Conservation (phyloP, 1,140 invertebrate species). For the Artemia franciscana region DNA sequence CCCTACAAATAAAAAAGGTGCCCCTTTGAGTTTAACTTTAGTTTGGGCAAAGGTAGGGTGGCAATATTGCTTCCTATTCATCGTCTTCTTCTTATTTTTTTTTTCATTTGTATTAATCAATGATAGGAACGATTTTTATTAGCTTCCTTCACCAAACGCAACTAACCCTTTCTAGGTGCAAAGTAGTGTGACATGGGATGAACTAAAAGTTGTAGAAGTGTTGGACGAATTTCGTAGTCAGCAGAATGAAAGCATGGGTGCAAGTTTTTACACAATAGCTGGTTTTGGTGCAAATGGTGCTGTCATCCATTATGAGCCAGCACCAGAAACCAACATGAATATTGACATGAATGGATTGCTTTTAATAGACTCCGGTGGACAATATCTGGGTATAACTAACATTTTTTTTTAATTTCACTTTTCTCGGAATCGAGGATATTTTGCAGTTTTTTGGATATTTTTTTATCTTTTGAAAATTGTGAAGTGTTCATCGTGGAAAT, state of each 20-base stretch:
- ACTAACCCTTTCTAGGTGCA: slow-evolving; percentile 12
- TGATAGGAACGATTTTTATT: neutral
- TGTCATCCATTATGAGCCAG: slow-evolving; percentile 68
- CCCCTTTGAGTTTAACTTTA: too few relatives aligned
- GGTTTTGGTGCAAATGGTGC: slow-evolving; percentile 70
- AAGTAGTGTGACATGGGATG: slow-evolving; percentile 27
- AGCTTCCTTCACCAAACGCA: neutral
- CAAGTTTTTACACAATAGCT: slow-evolving; percentile 68
- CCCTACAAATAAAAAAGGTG: too few relatives aligned
- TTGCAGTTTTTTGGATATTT: too few relatives aligned
- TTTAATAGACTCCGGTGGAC: slow-evolving; percentile 32
- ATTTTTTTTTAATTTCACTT: too few relatives aligned
- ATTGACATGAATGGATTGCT: slow-evolving; percentile 35
- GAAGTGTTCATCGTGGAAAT: too few relatives aligned
- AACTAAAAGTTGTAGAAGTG: slow-evolving; percentile 37
- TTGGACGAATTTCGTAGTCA: slow-evolving; percentile 39
- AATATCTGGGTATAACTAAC: slow-evolving; percentile 22
- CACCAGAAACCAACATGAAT: slow-evolving; percentile 38
- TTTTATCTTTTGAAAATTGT: slow-evolving; percentile 21
- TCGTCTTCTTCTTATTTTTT: neutral
- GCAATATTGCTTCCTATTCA: neutral
- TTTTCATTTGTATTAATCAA: neutral
- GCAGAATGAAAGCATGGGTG: slow-evolving; percentile 38
- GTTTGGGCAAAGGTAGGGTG: neutral
- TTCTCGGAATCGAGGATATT: too few relatives aligned